Evolutionary conservation across 1,140 invertebrate genomes (phyloP).

Genomic region (Papilio machaon): DNA sequence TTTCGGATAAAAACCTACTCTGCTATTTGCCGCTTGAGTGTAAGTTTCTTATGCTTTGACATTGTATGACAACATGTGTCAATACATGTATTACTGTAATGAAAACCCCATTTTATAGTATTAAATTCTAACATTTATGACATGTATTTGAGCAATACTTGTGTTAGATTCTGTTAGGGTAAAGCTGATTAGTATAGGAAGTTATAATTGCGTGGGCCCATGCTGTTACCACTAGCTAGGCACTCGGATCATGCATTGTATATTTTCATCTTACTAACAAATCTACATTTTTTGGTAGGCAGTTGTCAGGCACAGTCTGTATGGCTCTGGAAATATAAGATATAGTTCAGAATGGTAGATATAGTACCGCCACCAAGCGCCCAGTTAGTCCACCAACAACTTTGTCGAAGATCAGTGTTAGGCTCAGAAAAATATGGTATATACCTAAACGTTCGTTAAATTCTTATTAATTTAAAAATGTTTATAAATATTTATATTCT

Average conservation of each 20-base stretch:
- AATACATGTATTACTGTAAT: background rate
- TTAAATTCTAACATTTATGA: background rate
- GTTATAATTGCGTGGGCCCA: slow-evolving; percentile 12
- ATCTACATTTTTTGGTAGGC: slow-evolving; percentile 81
- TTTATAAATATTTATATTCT: too few species aligned
- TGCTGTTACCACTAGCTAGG: slow-evolving; percentile 42
- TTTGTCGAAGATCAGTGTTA: too few species aligned
- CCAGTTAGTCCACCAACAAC: background rate
- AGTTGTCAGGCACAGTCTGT: slow-evolving; percentile 65
- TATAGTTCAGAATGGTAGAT: slow-evolving; percentile 13
- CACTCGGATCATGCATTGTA: slow-evolving; percentile 62
- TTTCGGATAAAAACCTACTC: too few species aligned
- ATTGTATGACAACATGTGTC: background rate
- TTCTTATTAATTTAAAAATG: too few species aligned
- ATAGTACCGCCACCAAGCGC: slow-evolving; percentile 16
- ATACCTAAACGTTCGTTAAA: too few species aligned
- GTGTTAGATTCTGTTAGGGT: background rate
- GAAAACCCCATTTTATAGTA: background rate
- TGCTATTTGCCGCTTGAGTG: too few species aligned
- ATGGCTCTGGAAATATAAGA: slow-evolving; percentile 14
- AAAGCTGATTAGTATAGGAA: background rate
- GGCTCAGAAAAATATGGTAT: too few species aligned
- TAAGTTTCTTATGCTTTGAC: too few species aligned
- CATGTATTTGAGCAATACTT: slow-evolving; percentile 16
- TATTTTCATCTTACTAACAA: slow-evolving; percentile 78